Evolutionary conservation across 2,797 vertebrate species (phyloP), one percentile per base, ranked within the genome.

Genomic region (Alauda arvensis): DNA sequence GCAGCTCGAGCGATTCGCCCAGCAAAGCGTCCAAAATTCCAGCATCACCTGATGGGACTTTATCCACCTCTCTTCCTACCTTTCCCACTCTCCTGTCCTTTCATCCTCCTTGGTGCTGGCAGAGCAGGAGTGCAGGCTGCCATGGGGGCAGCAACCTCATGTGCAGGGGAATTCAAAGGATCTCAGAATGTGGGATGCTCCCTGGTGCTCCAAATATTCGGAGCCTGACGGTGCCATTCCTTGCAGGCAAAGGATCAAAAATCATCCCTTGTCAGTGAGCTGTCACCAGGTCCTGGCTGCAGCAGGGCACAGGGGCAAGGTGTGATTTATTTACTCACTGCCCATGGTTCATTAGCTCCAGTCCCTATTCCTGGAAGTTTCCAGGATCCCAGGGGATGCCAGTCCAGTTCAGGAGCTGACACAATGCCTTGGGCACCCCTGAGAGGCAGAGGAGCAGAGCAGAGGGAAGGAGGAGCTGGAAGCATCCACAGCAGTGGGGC

Each of bases 381-480:
- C 19, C 57, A 49, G 59, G 11, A 77, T 39, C 72, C 65, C n/a
- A 0, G 61, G 85, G 83, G 59, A 85, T 12, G 18, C 25, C 7
- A 2, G 69, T 71, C 92, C 72, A 89, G 37, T 43, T 33, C 24
- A 51, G 95, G 95, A 95, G 95, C 94, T 80, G 92, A 87, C 77
- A 90, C 0, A 8, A 87, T 92, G 92, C 95, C 59, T 91, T 85
- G 78, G 85, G 89, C 94, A 80, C 55, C 31, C 14, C 71, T 66
- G 91, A 55, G 77, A 37, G 49, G 71, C 77, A 74, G 87, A 67
- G 56, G 62, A 83, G 91, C 85, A 91, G 51, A 20, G 71, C 14
- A 77, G 61, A 77, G 10, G 31, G 52, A 16, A 25, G 77, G 21
- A 43, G 34, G 71, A 85, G 43, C 23, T 5, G 2, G 42, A 29